Evolutionary conservation across 2,113 vertebrate genomes (phyloP).

Genomic region (Sitta europaea): DNA sequence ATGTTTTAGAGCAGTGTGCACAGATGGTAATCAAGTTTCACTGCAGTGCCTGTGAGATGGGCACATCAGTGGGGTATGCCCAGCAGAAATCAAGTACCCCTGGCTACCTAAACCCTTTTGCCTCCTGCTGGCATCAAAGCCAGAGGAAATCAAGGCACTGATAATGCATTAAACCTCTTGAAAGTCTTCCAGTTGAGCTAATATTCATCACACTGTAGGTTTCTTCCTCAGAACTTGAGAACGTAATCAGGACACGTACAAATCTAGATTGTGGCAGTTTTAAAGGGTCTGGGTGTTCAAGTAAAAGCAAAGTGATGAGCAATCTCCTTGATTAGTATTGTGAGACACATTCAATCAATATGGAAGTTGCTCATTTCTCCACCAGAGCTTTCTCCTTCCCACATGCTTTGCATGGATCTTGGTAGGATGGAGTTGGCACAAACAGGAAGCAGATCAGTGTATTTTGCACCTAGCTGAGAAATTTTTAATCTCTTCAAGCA

Average conservation of each 20-base stretch:
- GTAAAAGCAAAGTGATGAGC: not conserved
- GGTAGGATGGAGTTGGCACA: not conserved
- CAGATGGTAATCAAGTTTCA: not conserved
- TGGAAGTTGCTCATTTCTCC: not conserved
- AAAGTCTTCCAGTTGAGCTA: not conserved
- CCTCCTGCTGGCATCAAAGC: not conserved
- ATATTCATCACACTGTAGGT: not conserved
- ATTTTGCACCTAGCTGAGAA: not conserved
- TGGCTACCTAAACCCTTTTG: not conserved
- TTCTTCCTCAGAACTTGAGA: not conserved
- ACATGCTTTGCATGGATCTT: not conserved
- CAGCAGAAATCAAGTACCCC: not conserved
- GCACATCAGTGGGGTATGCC: accelerated
- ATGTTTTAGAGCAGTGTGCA: not conserved
- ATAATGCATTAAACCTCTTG: not conserved
- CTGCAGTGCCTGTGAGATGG: not conserved
- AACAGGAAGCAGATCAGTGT: not conserved
- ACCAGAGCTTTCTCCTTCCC: not conserved
- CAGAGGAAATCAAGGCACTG: not conserved
- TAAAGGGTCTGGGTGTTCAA: not conserved
- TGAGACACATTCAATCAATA: not conserved
- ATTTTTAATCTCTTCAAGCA: not conserved
- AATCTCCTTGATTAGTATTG: not conserved
- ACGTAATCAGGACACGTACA: not conserved
- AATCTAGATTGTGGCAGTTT: not conserved